Conservation (phyloP, 2,113 vertebrate species). For the Callospermophilus lateralis region DNA sequence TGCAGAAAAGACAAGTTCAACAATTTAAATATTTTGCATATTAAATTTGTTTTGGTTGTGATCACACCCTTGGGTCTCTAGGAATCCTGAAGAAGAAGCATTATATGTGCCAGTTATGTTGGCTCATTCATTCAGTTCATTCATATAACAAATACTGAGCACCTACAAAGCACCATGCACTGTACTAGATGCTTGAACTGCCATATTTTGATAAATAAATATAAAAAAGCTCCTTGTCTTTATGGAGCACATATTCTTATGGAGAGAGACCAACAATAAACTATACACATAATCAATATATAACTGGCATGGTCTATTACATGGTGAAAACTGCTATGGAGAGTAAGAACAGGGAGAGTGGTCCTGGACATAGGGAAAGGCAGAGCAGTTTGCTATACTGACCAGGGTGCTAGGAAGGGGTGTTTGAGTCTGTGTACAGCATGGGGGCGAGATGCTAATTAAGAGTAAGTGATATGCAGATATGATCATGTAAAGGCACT, state of each 20-base stretch:
- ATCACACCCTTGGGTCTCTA: background rate
- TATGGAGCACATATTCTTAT: background rate
- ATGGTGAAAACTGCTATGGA: background rate
- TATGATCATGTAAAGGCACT: background rate
- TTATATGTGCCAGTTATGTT: background rate
- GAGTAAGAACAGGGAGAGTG: background rate
- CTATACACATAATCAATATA: background rate
- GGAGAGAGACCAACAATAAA: background rate
- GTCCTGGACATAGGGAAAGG: accelerated
- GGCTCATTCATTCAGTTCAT: background rate
- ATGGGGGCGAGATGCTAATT: background rate
- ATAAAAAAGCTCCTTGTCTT: background rate
- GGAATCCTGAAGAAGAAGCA: background rate
- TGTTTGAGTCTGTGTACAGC: background rate
- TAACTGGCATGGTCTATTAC: background rate
- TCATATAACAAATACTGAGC: background rate
- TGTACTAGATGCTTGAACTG: background rate
- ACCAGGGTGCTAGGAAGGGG: background rate
- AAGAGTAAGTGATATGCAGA: background rate
- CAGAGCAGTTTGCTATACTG: background rate
- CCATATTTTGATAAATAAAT: background rate
- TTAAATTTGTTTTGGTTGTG: slow-evolving; percentile 2
- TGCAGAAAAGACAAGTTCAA: background rate
- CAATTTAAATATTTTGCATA: slow-evolving; percentile 5
- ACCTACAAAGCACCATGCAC: background rate